Percentiles rank a stretch among this genome's conserved stretches.
phyloP scores from a whole-genome alignment of 2,797 vertebrate genomes.

The Leptoclinus maculatus region DNA sequence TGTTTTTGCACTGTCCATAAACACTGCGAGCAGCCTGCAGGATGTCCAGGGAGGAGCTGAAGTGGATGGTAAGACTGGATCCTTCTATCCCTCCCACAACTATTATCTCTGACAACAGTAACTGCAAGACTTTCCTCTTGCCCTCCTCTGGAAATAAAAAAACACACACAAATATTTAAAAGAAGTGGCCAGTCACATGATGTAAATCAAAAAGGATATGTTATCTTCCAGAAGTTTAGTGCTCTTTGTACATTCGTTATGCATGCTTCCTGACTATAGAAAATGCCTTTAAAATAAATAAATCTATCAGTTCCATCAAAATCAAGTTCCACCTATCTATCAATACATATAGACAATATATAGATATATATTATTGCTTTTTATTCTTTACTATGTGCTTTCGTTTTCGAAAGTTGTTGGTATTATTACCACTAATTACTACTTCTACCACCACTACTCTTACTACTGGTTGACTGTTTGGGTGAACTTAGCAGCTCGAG shows the following conservation, averaged over 20 bases:
- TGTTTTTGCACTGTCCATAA: conserved; percentile 87
- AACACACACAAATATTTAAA: conserved; percentile 3
- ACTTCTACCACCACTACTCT: too few relatives aligned
- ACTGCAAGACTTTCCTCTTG: conserved; percentile 83
- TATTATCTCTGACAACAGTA: conserved; percentile 84
- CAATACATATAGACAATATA: too few relatives aligned
- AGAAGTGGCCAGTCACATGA: background rate
- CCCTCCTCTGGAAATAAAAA: conserved; percentile 76
- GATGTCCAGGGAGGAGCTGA: conserved; percentile 91
- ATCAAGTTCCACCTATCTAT: background rate
- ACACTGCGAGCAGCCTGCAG: conserved; percentile 79
- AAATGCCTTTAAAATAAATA: background rate
- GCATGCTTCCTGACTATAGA: background rate
- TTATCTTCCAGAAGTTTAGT: background rate
- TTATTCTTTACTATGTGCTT: too few relatives aligned
- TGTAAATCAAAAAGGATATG: background rate
- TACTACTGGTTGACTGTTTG: background rate
- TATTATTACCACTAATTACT: too few relatives aligned
- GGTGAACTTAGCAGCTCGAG: background rate
- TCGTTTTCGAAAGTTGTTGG: too few relatives aligned
- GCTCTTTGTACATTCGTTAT: background rate
- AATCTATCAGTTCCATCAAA: conserved; percentile 2
- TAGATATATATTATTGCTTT: too few relatives aligned
- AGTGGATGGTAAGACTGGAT: conserved; percentile 85
- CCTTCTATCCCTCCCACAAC: conserved; percentile 85